Base-by-base conservation (phyloP, 2,113 vertebrate species). In the Grallaria varia region DNA sequence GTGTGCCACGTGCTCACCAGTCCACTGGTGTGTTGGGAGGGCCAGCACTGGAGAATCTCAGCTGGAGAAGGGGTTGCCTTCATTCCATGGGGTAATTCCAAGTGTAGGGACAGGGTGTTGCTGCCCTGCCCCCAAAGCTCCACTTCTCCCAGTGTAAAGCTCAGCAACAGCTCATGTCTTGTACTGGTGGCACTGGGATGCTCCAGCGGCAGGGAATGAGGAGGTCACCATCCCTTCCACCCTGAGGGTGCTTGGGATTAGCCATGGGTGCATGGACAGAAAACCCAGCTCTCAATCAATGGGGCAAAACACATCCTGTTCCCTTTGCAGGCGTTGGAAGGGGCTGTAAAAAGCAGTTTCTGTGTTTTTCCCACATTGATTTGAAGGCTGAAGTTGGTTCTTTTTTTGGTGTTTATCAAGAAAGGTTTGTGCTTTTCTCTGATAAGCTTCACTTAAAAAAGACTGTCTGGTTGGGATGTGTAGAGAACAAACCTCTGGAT, bases 341-440 rank as follows among this genome's bases (percentile, higher is more conserved):
- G 4, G 18, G 50, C 33, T 77, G 1, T n/a, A 37, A 35, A 10
- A 82, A 72, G 19, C 50, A 49, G 8, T 14, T 68, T 2, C 27
- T 42, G 40, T 39, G 4, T 58, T 85, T 83, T 81, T 39, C 64
- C 81, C 82, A 0, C 89, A 1, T 67, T 59, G 64, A 53, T 74
- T 69, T 9, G 55, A 74, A 73, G 79, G 67, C 79, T 86, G 87
- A 28, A 12, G 64, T 84, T 14, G 11, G 25, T 58, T 68, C 10
- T 4, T 44, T 47, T 52, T 37, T 40, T 25, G 19, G 31, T 37
- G 78, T n/a, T 88, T 86, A 75, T 86, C 76, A 24, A 52, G 88
- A 93, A 93, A 92, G n/a, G 35, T 75, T 62, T 44, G 31, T 90
- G 85, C 87, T 93, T 95, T 96, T 77, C 89, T 90, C 68, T 92